Percentiles rank a stretch among this genome's conserved stretches.
These are phyloP conservation scores for Macropus fuliginosus DNA, from an alignment of 2,797 vertebrate genomes.

Conservation along the genomic window DNA sequence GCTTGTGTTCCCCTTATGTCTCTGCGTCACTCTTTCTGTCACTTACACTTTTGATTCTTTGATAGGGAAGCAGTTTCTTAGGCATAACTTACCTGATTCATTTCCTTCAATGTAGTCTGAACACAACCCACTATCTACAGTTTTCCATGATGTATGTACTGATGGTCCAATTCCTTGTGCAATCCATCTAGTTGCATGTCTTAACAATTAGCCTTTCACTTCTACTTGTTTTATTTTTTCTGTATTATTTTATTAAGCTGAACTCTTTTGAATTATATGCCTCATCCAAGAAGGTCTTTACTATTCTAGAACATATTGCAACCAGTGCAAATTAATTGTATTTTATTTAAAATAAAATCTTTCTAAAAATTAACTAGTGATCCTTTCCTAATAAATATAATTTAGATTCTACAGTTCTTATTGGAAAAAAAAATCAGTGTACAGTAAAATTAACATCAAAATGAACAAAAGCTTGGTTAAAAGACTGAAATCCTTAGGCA, in stretches of 20 bases:
- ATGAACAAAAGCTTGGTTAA: neutral
- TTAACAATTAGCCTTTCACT: neutral
- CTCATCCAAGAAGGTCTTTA: neutral
- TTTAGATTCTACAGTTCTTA: neutral
- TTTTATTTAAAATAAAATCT: neutral
- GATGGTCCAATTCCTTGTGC: neutral
- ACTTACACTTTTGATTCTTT: neutral
- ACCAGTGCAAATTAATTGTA: neutral
- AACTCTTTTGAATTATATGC: neutral
- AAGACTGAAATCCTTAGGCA: constrained; percentile 17
- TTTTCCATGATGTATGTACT: neutral
- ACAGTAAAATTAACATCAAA: neutral
- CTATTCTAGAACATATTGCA: neutral
- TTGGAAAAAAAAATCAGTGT: neutral
- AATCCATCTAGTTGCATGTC: neutral
- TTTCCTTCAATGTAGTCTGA: neutral
- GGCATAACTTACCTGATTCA: neutral
- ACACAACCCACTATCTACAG: neutral
- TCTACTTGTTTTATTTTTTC: neutral
- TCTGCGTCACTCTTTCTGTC: neutral
- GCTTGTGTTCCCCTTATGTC: neutral
- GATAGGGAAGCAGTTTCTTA: neutral
- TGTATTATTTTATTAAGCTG: neutral
- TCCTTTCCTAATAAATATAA: neutral
- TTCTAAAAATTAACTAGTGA: neutral